phyloP scores from a whole-genome alignment of 2,797 vertebrate species.

The Poecilia gillii region DNA sequence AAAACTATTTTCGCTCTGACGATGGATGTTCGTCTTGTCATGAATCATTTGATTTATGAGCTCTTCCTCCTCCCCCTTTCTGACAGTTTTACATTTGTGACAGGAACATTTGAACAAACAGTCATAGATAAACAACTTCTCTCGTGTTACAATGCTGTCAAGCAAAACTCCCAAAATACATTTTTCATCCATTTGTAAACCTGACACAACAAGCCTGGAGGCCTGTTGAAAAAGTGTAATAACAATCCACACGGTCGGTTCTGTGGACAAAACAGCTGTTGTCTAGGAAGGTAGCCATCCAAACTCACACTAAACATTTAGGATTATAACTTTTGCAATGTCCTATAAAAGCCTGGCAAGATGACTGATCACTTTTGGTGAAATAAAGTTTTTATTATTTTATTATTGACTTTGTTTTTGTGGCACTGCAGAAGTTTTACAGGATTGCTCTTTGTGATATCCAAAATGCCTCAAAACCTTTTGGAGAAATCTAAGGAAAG shows the following conservation, averaged over 20 bases:
- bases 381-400: not conserved
- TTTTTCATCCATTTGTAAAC: constrained; percentile 38
- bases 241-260: constrained; percentile 66
- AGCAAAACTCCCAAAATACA: constrained; percentile 54
- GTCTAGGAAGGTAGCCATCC: constrained; percentile 69
- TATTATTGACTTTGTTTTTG: not conserved
- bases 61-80: constrained; percentile 61
- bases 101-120: constrained; percentile 75
- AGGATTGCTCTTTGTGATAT: not conserved
- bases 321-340: not conserved
- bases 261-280: constrained; percentile 65
- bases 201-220: constrained; percentile 62
- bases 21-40: constrained; percentile 78
- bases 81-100: constrained; percentile 75
- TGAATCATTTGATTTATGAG: constrained; percentile 81
- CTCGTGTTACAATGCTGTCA: constrained; percentile 68
- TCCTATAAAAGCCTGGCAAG: not conserved
- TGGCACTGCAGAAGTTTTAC: not conserved
- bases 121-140: constrained; percentile 77
- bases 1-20: constrained; percentile 68
- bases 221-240: constrained; percentile 69
- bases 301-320: not conserved
- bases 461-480: not conserved
- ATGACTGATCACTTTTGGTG: not conserved
- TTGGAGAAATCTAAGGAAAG: not conserved